Evolutionary conservation across 2,797 vertebrate species (phyloP).

Genomic region (Cichlasoma orientale): DNA sequence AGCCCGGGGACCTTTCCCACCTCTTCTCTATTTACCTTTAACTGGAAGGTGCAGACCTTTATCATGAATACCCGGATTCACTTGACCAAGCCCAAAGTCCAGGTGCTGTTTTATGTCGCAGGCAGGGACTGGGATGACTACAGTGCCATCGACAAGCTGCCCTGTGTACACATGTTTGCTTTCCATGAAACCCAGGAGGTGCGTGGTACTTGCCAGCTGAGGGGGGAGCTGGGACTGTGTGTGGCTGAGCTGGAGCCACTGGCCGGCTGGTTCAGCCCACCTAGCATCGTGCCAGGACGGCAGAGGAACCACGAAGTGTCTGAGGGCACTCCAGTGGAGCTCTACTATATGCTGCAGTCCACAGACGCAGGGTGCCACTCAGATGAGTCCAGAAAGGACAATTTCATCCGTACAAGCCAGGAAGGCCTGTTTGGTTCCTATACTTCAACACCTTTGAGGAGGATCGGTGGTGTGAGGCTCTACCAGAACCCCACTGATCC

Average conservation of each 20-base stretch:
- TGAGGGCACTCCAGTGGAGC: conserved; percentile 83
- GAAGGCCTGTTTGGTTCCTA: conserved; percentile 83
- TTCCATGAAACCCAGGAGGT: conserved; percentile 89
- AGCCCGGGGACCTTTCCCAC: conserved; percentile 78
- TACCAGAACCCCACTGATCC: conserved; percentile 79
- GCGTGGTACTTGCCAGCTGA: conserved; percentile 82
- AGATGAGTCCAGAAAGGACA: conserved; percentile 85
- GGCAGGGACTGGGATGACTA: conserved; percentile 89
- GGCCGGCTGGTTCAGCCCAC: conserved; percentile 83
- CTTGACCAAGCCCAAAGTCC: conserved; percentile 83
- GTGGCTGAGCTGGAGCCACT: conserved; percentile 85
- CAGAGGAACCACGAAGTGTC: conserved; percentile 76
- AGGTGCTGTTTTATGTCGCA: conserved; percentile 84
- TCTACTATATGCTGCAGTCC: conserved; percentile 83
- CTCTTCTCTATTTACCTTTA: conserved; percentile 84
- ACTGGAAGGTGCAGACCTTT: conserved; percentile 87
- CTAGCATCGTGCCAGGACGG: conserved; percentile 83
- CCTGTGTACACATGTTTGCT: conserved; percentile 85
- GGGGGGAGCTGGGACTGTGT: conserved; percentile 82
- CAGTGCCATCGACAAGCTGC: conserved; percentile 81
- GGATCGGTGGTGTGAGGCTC: conserved; percentile 87
- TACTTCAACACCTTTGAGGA: conserved; percentile 81
- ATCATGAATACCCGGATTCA: conserved; percentile 82
- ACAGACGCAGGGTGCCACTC: conserved; percentile 76
- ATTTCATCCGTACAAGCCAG: conserved; percentile 85